These are phyloP conservation scores for Orthosia gothica DNA, from an alignment of 2,888 invertebrate species.

Conservation along the genomic window DNA sequence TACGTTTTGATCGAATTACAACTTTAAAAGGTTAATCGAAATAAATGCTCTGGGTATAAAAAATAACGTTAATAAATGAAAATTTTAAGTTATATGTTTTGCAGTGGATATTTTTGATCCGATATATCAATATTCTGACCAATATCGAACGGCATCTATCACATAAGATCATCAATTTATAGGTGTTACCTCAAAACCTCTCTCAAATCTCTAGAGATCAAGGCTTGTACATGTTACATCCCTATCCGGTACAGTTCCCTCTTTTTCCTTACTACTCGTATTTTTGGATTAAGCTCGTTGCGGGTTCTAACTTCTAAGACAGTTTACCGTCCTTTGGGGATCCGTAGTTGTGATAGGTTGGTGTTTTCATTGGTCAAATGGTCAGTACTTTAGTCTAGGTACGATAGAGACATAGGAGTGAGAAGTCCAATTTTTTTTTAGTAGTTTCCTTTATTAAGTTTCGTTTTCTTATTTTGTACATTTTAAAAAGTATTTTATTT, in stretches of 20 bases:
- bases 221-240: background rate
- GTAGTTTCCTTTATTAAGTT: too few relatives aligned
- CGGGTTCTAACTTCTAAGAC: slow-evolving; percentile 5
- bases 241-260: background rate
- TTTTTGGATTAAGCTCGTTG: slow-evolving; percentile 20
- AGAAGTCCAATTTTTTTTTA: too few relatives aligned
- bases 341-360: background rate
- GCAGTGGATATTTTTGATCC: background rate
- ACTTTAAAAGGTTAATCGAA: too few relatives aligned
- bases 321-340: slow-evolving; percentile 14
- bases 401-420: background rate
- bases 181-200: background rate
- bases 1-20: too few relatives aligned
- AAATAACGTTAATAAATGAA: too few relatives aligned
- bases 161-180: background rate
- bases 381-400: background rate
- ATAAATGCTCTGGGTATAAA: too few relatives aligned
- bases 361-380: background rate
- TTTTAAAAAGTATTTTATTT: too few relatives aligned
- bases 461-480: too few relatives aligned
- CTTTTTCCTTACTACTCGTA: slow-evolving; percentile 12
- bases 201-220: background rate
- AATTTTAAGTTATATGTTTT: too few relatives aligned
- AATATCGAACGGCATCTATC: background rate
- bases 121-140: background rate